A percentile compares a stretch with the other conserved stretches of the same genome.
Evolutionary conservation across 2,888 invertebrate genomes (phyloP).

Genomic region (Malachius bipustulatus): DNA sequence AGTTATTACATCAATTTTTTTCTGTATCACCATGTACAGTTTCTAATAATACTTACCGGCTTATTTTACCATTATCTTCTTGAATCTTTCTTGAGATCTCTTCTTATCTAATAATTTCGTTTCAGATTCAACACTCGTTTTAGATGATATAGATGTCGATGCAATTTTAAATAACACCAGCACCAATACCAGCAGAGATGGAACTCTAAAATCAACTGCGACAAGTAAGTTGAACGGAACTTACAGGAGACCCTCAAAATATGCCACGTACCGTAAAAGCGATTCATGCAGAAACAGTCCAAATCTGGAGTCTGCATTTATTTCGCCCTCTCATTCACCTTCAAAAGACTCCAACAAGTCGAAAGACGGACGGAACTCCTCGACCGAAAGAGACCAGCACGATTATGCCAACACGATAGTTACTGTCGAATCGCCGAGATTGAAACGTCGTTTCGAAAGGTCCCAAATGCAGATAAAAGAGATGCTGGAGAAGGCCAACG

Average conservation of each 20-base stretch:
- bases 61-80: too few species aligned
- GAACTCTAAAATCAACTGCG: too few species aligned
- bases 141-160: too few species aligned
- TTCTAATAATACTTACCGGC: too few species aligned
- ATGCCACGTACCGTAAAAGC: slow-evolving; percentile 22
- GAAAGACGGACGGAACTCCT: slow-evolving; percentile 9
- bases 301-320: slow-evolving; percentile 20
- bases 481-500: slow-evolving; percentile 4
- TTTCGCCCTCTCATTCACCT: too few species aligned
- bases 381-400: neutral
- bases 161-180: too few species aligned
- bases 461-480: slow-evolving; percentile 6
- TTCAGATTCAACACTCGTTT: too few species aligned
- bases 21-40: too few species aligned
- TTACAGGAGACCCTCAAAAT: slow-evolving; percentile 19
- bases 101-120: too few species aligned
- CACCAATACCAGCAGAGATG: too few species aligned
- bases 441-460: slow-evolving; percentile 8
- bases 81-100: too few species aligned
- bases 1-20: too few species aligned
- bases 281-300: slow-evolving; percentile 17
- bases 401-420: neutral
- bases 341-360: slow-evolving; percentile 14
- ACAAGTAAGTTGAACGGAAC: slow-evolving; percentile 18
- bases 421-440: slow-evolving; percentile 10